Percentiles rank a stretch among this genome's conserved stretches.
phyloP scores from a whole-genome alignment of 2,888 invertebrate genomes.

The Trichogramma dendrolimi region DNA sequence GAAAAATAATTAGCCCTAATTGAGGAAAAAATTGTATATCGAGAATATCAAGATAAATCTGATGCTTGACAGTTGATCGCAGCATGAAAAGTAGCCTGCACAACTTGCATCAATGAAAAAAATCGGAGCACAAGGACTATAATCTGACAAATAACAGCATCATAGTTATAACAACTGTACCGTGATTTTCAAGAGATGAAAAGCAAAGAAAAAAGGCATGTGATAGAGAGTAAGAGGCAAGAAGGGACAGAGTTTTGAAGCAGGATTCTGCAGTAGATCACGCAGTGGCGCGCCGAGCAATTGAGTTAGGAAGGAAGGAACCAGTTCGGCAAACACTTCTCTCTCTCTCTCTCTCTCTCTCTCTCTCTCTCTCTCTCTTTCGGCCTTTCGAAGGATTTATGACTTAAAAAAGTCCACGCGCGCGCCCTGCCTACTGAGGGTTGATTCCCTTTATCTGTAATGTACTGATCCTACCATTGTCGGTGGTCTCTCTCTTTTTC shows the following conservation, averaged over 20 bases:
- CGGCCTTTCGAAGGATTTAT: constrained; percentile 44
- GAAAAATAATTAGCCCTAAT: background rate
- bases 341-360: too few species aligned
- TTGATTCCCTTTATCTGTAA: constrained; percentile 49
- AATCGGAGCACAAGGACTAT: constrained; percentile 41
- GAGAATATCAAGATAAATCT: too few species aligned
- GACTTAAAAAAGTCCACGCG: constrained; percentile 51
- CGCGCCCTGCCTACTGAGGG: constrained; percentile 21
- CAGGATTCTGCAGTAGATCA: constrained; percentile 43
- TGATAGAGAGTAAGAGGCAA: background rate
- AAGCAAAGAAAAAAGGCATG: too few species aligned
- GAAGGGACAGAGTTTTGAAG: background rate
- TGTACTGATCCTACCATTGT: constrained; percentile 52
- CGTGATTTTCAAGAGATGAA: constrained; percentile 41
- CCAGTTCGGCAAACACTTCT: constrained; percentile 53
- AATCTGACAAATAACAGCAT: constrained; percentile 3
- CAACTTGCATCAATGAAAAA: constrained; percentile 30
- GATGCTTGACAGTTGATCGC: too few species aligned
- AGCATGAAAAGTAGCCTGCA: too few species aligned
- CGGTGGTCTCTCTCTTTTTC: constrained; percentile 27
- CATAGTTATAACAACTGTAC: constrained; percentile 9
- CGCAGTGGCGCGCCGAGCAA: constrained; percentile 43
- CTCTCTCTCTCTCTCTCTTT: too few species aligned
- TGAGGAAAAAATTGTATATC: too few species aligned
- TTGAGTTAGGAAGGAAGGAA: constrained; percentile 54